Evolutionary conservation across 1,140 invertebrate genomes (phyloP).

Genomic region (Phenacoccus solenopsis): DNA sequence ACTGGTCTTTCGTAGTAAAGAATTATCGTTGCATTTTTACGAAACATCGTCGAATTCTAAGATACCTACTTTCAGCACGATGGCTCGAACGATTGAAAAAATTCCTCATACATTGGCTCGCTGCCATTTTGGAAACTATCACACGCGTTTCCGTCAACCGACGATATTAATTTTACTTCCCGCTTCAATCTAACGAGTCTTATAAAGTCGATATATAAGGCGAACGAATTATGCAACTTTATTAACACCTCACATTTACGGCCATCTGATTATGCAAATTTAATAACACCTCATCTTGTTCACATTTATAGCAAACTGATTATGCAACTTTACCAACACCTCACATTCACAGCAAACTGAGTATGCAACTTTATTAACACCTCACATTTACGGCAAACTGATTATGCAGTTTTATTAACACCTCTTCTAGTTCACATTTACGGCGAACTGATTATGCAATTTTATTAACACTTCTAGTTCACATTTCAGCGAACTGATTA

Average conservation of each 20-base stretch:
- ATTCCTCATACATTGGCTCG: no score
- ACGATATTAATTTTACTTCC: neutral
- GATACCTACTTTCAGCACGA: no score
- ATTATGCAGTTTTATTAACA: neutral
- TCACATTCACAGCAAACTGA: no score
- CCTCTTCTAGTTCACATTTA: neutral
- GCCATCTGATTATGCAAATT: no score
- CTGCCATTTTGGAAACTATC: no score
- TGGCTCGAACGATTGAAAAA: no score
- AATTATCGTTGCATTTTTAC: no score
- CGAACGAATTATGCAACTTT: neutral
- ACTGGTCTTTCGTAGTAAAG: neutral
- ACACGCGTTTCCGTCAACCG: no score
- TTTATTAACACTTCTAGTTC: neutral
- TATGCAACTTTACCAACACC: no score
- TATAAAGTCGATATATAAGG: neutral
- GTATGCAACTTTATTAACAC: no score
- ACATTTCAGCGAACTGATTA: neutral
- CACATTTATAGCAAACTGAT: neutral
- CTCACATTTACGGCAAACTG: neutral
- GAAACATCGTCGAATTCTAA: no score
- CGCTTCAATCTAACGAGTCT: neutral
- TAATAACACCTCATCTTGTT: neutral
- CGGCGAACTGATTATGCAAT: neutral
- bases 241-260: neutral